phyloP scores from a whole-genome alignment of 2,797 vertebrate species.

The Allobates femoralis region DNA sequence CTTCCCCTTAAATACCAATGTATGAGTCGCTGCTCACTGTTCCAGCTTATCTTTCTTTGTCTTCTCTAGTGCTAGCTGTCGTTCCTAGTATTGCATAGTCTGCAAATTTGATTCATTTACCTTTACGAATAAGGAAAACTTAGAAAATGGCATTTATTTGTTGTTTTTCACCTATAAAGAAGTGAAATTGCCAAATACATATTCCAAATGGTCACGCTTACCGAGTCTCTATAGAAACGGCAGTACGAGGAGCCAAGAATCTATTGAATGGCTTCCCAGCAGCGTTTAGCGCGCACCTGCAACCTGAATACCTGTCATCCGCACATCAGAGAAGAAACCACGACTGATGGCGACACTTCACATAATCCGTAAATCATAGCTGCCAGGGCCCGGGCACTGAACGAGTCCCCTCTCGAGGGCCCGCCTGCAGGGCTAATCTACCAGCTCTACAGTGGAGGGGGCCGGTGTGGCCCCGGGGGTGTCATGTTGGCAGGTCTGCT shows the following conservation, averaged over 20 bases:
- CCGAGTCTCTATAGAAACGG: conserved; percentile 39
- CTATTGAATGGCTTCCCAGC: conserved; percentile 7
- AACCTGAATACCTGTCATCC: conserved; percentile 40
- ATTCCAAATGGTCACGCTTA: neutral
- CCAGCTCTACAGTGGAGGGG: neutral
- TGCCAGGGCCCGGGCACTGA: neutral
- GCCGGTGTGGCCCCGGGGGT: neutral
- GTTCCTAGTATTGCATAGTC: too few species aligned
- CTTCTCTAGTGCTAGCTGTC: too few species aligned
- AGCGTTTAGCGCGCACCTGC: conserved; percentile 22
- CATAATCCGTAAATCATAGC: conserved; percentile 37
- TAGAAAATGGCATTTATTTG: too few species aligned
- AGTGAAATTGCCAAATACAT: neutral
- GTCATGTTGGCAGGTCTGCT: neutral
- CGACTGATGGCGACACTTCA: conserved; percentile 15
- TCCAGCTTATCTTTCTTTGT: too few species aligned
- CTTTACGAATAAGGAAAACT: too few species aligned
- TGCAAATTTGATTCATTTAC: too few species aligned
- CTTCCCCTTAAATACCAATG: too few species aligned
- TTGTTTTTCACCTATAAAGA: neutral
- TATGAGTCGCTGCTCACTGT: too few species aligned
- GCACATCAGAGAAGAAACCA: neutral
- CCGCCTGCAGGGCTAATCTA: neutral
- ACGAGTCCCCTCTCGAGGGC: neutral
- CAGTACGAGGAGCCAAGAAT: neutral